Conservation (phyloP, 2,797 vertebrate genomes). For the Delichon dasypus region DNA sequence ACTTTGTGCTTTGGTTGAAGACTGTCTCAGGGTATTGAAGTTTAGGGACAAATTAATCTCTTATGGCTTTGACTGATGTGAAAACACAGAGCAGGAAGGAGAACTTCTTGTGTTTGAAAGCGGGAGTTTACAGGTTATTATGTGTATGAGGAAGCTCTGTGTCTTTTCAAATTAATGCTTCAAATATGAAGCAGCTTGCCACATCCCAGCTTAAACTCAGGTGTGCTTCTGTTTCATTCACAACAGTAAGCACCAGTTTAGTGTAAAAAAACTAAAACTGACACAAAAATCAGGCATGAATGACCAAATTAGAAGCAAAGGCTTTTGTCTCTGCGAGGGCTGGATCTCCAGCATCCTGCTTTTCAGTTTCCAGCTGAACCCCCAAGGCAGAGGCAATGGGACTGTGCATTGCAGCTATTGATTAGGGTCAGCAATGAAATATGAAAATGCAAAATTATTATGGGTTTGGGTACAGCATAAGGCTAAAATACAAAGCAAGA, state of each 20-base stretch:
- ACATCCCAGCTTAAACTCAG: not conserved
- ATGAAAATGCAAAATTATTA: not conserved
- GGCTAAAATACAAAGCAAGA: not conserved
- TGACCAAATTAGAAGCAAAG: not conserved
- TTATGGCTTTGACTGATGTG: not conserved
- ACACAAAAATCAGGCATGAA: not conserved
- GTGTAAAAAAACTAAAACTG: not conserved
- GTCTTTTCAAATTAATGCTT: not conserved
- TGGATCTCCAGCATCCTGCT: not conserved
- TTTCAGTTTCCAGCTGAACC: not conserved
- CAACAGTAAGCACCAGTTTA: not conserved
- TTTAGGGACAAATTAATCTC: not conserved
- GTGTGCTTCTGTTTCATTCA: not conserved
- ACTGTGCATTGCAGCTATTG: not conserved
- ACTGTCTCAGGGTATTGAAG: not conserved
- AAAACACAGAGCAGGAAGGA: constrained; percentile 43
- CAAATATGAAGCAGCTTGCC: not conserved
- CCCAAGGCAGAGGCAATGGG: not conserved
- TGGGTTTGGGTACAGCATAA: not conserved
- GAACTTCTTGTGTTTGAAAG: constrained; percentile 13
- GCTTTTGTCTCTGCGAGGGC: not conserved
- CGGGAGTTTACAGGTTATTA: not conserved
- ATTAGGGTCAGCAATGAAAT: not conserved
- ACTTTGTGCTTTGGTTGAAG: not conserved
- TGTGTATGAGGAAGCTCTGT: constrained; percentile 1